A percentile compares a stretch with the other conserved stretches of the same genome.
phyloP scores from a whole-genome alignment of 64 coral and sea anemone genomes.

The Pocillopora verrucosa region DNA sequence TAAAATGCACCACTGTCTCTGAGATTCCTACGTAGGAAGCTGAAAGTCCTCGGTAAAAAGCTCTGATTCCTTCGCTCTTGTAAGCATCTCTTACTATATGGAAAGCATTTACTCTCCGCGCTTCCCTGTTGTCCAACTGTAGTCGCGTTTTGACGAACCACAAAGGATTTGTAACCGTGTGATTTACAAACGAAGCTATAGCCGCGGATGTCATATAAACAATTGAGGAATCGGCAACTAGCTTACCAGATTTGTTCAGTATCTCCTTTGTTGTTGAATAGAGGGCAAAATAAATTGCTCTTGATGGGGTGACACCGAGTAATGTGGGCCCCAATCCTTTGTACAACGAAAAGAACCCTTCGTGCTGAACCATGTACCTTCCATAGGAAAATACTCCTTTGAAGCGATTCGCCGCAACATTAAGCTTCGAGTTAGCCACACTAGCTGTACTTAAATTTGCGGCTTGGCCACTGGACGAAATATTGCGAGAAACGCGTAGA shows the following conservation, averaged over 20 bases:
- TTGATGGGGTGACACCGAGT: slow-evolving; percentile 91
- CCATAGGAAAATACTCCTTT: slow-evolving; percentile 78
- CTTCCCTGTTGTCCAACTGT: slow-evolving; percentile 79
- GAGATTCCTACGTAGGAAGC: slow-evolving; percentile 94
- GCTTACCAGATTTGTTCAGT: slow-evolving; percentile 64
- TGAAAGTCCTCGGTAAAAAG: slow-evolving; percentile 90
- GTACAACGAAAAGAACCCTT: slow-evolving; percentile 86
- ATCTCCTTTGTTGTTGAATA: slow-evolving; percentile 90
- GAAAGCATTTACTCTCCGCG: slow-evolving; percentile 50
- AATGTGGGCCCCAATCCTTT: slow-evolving; percentile 87
- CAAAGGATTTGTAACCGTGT: slow-evolving; percentile 88
- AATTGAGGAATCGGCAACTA: slow-evolving; percentile 55
- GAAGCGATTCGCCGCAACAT: slow-evolving; percentile 58
- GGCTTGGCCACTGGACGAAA: slow-evolving; percentile 47
- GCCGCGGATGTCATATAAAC: slow-evolving; percentile 83
- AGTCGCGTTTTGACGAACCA: slow-evolving; percentile 98
- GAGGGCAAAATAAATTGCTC: slow-evolving; percentile 94
- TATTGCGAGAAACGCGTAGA: neutral
- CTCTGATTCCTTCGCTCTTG: slow-evolving; percentile 77
- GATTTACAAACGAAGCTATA: slow-evolving; percentile 81
- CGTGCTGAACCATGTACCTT: slow-evolving; percentile 76
- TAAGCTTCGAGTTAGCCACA: slow-evolving; percentile 17
- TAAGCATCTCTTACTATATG: slow-evolving; percentile 76
- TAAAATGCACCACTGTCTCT: slow-evolving; percentile 92
- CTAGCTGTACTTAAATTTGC: slow-evolving; percentile 37